Evolutionary conservation across 2,888 invertebrate species (phyloP).

Genomic region (Beris chalybata): DNA sequence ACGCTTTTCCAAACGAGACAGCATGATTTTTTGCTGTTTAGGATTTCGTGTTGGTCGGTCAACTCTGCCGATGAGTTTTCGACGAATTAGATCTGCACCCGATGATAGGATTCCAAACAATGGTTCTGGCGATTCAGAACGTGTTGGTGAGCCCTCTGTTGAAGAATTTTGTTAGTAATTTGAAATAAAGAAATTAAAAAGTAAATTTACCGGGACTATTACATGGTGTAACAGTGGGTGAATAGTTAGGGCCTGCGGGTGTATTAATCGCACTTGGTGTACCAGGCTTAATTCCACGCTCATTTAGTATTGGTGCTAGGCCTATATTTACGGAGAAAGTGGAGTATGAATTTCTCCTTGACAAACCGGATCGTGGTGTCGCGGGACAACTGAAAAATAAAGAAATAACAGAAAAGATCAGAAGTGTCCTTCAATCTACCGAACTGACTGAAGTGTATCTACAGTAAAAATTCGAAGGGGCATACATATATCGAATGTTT

Average conservation of each 20-base stretch:
- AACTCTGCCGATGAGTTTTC: slow-evolving; percentile 63
- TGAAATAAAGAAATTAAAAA: slow-evolving; percentile 2
- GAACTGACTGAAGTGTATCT: not conserved
- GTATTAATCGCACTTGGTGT: slow-evolving; percentile 69
- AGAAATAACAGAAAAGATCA: not conserved
- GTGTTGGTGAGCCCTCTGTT: slow-evolving; percentile 61
- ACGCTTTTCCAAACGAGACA: slow-evolving; percentile 53
- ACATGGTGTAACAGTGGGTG: slow-evolving; percentile 85
- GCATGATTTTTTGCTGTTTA: slow-evolving; percentile 51
- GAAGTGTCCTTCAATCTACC: not conserved
- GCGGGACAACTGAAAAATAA: slow-evolving; percentile 50
- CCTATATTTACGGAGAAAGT: slow-evolving; percentile 73
- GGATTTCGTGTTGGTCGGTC: slow-evolving; percentile 48
- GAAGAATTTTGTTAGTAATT: slow-evolving; percentile 11
- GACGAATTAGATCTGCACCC: slow-evolving; percentile 67
- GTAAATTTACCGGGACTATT: slow-evolving; percentile 70
- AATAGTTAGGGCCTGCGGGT: slow-evolving; percentile 66
- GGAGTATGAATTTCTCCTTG: slow-evolving; percentile 78
- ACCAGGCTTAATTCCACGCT: slow-evolving; percentile 73
- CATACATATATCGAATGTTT: not conserved
- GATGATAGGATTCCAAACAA: slow-evolving; percentile 63
- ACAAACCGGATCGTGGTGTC: slow-evolving; percentile 60
- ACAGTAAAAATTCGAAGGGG: not conserved
- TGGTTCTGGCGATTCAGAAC: slow-evolving; percentile 54
- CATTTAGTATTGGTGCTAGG: slow-evolving; percentile 75